Evolutionary conservation across 1,140 invertebrate genomes (phyloP), one percentile per base, ranked within the genome.

Genomic region (Leptonema lineaticorne): DNA sequence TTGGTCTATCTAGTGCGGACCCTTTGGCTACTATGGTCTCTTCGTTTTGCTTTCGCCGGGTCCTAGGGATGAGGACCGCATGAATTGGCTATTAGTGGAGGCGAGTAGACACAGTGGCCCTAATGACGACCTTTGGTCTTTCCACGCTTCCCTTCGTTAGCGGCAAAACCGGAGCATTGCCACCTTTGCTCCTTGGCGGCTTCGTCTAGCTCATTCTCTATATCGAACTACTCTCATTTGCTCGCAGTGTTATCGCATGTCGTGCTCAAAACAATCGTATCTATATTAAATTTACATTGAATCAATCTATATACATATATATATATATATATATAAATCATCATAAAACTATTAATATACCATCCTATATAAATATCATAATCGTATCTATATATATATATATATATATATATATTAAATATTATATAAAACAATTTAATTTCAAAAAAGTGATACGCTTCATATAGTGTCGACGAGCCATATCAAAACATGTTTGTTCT

Each of bases 51-150:
- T 22, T 22, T 24, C 22, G 22, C 5, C 50, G 20, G 14, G 8
- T 16, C 14, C 2, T 28, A 22, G 29, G 53, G 16, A 20, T 41
- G 50, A 26, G 57, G 63, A 60, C 27, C 46, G 59, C 70, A 72
- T 72, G 70, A 72, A 72, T 72, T 72, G 71, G 71, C 71, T 72
- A 72, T 72, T 72, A 72, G 71, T 58, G 70, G 67, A 62, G 70
- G 33, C 70, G 53, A 63, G 69, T 37, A 60, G 79, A 78, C 79
- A 76, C 79, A 79, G 79, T 81, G 80, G 81, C 78, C 80, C 80
- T 82, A 81, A 82, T 82, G 80, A 82, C 80, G 81, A 82, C 81
- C 80, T 82, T 80, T 82, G 79, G 78, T 80, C 78, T 78, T 62
- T 72, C 63, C 60, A 53, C 71, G 78, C 76, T 81, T 81, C 81